A percentile compares a stretch with the other conserved stretches of the same genome.
Evolutionary conservation across 2,113 vertebrate species (phyloP).

Genomic region (Gyps fulvus): DNA sequence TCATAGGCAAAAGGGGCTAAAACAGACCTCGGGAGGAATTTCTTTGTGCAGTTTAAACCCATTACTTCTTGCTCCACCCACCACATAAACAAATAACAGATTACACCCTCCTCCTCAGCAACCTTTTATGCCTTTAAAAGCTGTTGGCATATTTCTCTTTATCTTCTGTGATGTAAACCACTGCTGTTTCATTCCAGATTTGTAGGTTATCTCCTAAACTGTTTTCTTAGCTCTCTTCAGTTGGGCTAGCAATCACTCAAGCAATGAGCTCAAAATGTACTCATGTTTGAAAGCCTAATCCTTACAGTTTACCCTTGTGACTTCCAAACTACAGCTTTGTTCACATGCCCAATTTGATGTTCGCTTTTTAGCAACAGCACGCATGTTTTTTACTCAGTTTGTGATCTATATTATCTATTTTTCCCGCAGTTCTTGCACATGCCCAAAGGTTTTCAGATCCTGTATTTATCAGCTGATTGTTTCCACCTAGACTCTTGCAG

Average conservation of each 20-base stretch:
- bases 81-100: not conserved
- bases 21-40: not conserved
- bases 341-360: not conserved
- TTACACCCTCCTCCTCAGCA: not conserved
- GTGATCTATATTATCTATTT: not conserved
- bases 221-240: not conserved
- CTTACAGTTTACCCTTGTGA: not conserved
- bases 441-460: not conserved
- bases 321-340: not conserved
- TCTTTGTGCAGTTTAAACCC: not conserved
- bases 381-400: not conserved
- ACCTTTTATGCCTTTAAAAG: not conserved
- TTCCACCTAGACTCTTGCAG: not conserved
- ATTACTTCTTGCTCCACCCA: not conserved
- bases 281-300: not conserved
- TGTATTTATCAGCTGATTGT: not conserved
- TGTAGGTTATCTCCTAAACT: not conserved
- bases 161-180: not conserved
- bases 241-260: not conserved
- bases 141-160: not conserved
- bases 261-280: not conserved
- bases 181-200: not conserved
- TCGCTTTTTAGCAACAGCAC: not conserved
- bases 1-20: not conserved
- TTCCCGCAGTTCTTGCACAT: not conserved